Conservation (phyloP, 1,140 invertebrate species). For the Drusus annulatus region DNA sequence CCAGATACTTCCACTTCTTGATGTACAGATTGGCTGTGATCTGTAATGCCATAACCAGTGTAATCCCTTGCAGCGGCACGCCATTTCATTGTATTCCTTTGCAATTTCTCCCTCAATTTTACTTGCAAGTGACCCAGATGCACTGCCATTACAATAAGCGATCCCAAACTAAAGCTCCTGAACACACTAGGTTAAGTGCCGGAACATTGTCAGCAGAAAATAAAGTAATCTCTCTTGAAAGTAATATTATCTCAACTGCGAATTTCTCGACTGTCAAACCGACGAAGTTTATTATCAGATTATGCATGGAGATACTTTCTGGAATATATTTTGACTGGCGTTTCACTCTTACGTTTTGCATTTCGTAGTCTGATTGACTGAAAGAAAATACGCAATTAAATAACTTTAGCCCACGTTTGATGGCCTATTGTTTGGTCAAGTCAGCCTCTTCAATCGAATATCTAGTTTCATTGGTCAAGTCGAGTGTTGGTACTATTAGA, state of each 20-base stretch:
- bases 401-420: neutral
- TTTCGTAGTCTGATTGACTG: neutral
- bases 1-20: too few species aligned
- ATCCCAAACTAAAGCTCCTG: neutral
- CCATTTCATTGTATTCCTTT: too few species aligned
- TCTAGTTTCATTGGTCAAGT: neutral
- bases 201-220: neutral
- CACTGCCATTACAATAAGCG: neutral
- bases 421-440: neutral
- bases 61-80: too few species aligned
- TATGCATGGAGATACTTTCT: too few species aligned
- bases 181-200: neutral
- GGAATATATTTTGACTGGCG: too few species aligned
- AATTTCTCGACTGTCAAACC: too few species aligned
- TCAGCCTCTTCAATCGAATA: neutral
- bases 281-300: too few species aligned
- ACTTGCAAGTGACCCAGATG: neutral
- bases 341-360: neutral
- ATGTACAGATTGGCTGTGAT: too few species aligned
- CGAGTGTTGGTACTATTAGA: neutral
- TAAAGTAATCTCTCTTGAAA: too few species aligned
- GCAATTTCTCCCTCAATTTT: too few species aligned
- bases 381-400: slow-evolving; percentile 17
- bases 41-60: too few species aligned
- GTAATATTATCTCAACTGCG: neutral